Conservation (phyloP, 1,140 invertebrate genomes). For the Delia radicum region DNA sequence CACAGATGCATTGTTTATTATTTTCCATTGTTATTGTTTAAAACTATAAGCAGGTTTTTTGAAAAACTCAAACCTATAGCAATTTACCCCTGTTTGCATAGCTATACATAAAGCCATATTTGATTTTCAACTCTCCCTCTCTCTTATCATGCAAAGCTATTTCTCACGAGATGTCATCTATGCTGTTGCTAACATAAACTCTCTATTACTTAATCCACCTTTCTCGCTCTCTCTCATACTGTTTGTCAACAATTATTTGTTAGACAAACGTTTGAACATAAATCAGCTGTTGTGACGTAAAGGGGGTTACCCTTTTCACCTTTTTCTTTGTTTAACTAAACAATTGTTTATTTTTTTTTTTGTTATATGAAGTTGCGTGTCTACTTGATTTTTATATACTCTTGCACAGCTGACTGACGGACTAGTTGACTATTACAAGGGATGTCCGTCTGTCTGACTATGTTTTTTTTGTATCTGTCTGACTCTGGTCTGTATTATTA, state of each 20-base stretch:
- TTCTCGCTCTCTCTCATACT: neutral
- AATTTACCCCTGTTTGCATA: neutral
- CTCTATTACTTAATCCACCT: no score
- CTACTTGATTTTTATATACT: neutral
- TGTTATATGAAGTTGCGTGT: neutral
- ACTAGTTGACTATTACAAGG: neutral
- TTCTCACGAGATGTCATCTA: no score
- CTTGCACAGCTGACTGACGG: neutral
- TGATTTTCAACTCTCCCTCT: neutral
- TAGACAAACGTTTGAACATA: neutral
- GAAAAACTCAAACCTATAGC: neutral
- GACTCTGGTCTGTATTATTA: neutral
- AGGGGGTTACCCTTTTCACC: constrained; percentile 8
- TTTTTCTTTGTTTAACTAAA: constrained; percentile 1
- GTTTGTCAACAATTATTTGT: neutral
- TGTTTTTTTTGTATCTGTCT: neutral
- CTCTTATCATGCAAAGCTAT: neutral
- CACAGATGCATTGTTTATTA: neutral
- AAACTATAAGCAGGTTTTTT: neutral
- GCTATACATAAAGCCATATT: neutral
- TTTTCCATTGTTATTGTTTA: neutral
- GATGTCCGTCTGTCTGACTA: neutral
- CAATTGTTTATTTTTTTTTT: neutral
- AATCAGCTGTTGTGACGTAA: constrained; percentile 20
- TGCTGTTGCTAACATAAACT: no score